A percentile compares a stretch with the other conserved stretches of the same genome.
Evolutionary conservation across 2,888 invertebrate species (phyloP).

Genomic region (Caenorhabditis panamensis): DNA sequence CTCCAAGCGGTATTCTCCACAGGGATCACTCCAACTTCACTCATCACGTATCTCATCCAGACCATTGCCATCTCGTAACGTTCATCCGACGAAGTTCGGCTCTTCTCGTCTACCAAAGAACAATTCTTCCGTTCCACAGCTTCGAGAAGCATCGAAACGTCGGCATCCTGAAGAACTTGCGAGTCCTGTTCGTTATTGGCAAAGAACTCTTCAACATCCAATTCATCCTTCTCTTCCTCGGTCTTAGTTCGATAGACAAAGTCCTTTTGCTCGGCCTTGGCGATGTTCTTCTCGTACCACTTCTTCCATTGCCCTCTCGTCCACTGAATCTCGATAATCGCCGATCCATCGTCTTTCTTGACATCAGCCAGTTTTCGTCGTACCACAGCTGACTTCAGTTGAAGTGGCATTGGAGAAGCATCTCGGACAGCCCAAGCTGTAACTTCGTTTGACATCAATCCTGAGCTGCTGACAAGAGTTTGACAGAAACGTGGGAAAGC

Average conservation of each 20-base stretch:
- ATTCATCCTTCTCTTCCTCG: conserved; percentile 71
- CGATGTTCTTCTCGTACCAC: conserved; percentile 69
- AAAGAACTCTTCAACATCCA: conserved; percentile 66
- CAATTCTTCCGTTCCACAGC: conserved; percentile 46
- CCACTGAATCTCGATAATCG: conserved; percentile 65
- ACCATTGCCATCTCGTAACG: conserved; percentile 62
- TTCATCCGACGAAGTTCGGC: conserved; percentile 32
- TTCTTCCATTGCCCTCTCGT: conserved; percentile 70
- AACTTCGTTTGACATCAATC: conserved; percentile 50
- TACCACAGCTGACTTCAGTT: conserved; percentile 64
- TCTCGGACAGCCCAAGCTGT: conserved; percentile 64
- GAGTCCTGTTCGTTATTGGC: conserved; percentile 46
- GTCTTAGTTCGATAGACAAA: conserved; percentile 74
- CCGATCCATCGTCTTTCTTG: conserved; percentile 29
- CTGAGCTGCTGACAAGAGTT: conserved; percentile 14
- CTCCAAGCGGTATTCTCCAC: conserved; percentile 10
- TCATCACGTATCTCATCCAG: conserved; percentile 67
- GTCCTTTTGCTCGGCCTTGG: conserved; percentile 69
- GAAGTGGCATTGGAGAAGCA: conserved; percentile 68
- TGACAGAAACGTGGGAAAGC: conserved; percentile 53
- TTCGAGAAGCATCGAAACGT: conserved; percentile 62
- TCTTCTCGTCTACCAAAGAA: conserved; percentile 43
- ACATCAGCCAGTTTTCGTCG: conserved; percentile 32
- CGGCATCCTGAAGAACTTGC: conserved; percentile 56
- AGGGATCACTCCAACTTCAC: conserved; percentile 52